Base-by-base conservation (phyloP, 2,888 invertebrate genomes). In the Campoplex capitator region DNA sequence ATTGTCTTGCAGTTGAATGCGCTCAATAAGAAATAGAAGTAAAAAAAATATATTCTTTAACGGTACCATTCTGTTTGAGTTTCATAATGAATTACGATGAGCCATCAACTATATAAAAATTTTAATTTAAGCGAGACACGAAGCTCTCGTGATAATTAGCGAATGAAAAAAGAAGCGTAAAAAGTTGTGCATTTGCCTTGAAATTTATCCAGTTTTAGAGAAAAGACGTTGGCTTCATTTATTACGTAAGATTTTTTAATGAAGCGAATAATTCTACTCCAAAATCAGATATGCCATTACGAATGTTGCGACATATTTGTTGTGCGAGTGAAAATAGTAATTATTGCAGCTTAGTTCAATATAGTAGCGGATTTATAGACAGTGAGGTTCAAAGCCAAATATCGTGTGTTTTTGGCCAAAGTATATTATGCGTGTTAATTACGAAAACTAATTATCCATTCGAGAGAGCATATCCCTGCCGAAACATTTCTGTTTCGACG, bases 391-490 rank as follows among this genome's bases (percentile, higher is more conserved):
- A 77, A 48, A 70, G 42, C 38, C 11, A 45, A 1, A 54, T 62
- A 78, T 28, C 45, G 18, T 56, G 42, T 51, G 11, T n/a, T 74
- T 23, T 32, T 38, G 28, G 28, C 32, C 13, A 45, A 42, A 76
- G 38, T 70, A 51, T 51, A 38, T 68, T 51, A 38, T 68, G 35
- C 81, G 28, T 45, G 68, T 75, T 83, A 79, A 83, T 86, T 79
- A 65, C 56, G 42, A 82, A 82, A 85, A 58, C 82, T 82, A 86
- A 83, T 86, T 76, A 86, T 83, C 70, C 45, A 67, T 65, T 54
- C n/a, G 51, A 48, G 4, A 65, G 51, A 51, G 18, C 54, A 68
- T 38, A 68, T 38, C 79, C 71, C 79, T 48, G 45, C 71, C 45
- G 48, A 71, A 74, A 51, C 79, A 75, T 65, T 84, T 74, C 48